Evolutionary conservation across 2,888 invertebrate genomes (phyloP).

Genomic region (Phymatocera aterrima): DNA sequence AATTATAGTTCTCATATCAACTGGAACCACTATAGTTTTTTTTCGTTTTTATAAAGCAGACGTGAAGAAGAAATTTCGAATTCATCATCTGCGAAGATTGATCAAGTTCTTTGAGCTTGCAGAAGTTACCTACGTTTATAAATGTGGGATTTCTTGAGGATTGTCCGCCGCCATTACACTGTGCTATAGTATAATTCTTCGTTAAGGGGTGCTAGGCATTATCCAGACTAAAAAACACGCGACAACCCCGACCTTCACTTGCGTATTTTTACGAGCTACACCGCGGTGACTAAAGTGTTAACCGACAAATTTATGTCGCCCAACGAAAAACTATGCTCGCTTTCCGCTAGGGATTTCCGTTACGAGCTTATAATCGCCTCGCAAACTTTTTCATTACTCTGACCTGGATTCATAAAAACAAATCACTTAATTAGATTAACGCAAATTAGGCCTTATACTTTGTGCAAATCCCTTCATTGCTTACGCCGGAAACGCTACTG

Average conservation of each 20-base stretch:
- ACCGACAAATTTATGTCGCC: conserved; percentile 39
- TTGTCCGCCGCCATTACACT: background rate
- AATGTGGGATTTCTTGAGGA: background rate
- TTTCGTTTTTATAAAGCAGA: too few relatives aligned
- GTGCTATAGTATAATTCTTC: conserved; percentile 1
- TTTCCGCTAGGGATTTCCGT: conserved; percentile 39
- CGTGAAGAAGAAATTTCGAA: background rate
- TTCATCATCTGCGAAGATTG: background rate
- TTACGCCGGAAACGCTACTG: background rate
- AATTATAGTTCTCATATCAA: too few relatives aligned
- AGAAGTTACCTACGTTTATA: background rate
- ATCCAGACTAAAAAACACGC: conserved; percentile 24
- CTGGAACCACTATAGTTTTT: too few relatives aligned
- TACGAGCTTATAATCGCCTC: conserved; percentile 44
- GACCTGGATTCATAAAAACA: conserved; percentile 41
- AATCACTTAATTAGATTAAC: conserved; percentile 42
- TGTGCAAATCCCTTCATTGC: background rate
- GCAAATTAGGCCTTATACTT: conserved; percentile 40
- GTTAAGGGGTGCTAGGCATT: conserved; percentile 1
- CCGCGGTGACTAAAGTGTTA: conserved; percentile 39
- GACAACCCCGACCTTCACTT: conserved; percentile 24
- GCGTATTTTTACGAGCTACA: conserved; percentile 37
- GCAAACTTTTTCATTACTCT: conserved; percentile 42
- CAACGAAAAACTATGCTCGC: background rate
- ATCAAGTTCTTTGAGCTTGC: background rate